Base-by-base conservation (phyloP, 2,888 invertebrate species). In the Pseudanteris insignis region DNA sequence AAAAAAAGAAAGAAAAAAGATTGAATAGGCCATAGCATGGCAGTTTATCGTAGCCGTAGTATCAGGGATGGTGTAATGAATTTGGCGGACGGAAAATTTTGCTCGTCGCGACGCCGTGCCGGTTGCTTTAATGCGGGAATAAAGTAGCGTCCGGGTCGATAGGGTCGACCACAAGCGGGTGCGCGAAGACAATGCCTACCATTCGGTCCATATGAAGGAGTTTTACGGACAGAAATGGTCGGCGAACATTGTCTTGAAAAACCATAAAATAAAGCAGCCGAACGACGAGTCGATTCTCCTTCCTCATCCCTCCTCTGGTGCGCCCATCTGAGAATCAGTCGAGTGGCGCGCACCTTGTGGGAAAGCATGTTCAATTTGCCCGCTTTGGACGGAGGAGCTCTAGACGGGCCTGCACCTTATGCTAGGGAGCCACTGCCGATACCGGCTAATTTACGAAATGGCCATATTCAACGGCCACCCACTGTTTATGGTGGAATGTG, bases 251-350 rank as follows among this genome's bases (percentile, higher is more conserved):
- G 78, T 78, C 75, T 75, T 67, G 76, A 74, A 76, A 76, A 75
- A 75, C 75, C 76, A 77, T 78, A 76, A 78, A 78, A 78, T 78
- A 78, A 78, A 78, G 72, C 72, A 77, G 62, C 67, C 62, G 53
- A 14, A 50, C 54, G 55, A 51, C 55, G 53, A 57, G 51, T 55
- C 55, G 53, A 57, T 57, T 62, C 55, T 47, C 51, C 29, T 43
- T 55, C 21, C 34, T 53, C 40, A 21, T 54, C 32, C 34, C 30
- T 26, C 40, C 38, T 33, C 28, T 32, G 36, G 32, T 24, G 36
- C 13, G 26, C 33, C 25, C 34, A 28, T 46, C 41, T 21, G 21
- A 28, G 47, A 51, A 57, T 57, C 53, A 61, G 58, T 48, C 44
- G 21, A 41, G 33, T 40, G 34, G 21, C 28, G 54, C 29, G 33